Evolutionary conservation across 2,113 vertebrate genomes (phyloP), one percentile per base, ranked within the genome.

Genomic region (Chrysemys picta): DNA sequence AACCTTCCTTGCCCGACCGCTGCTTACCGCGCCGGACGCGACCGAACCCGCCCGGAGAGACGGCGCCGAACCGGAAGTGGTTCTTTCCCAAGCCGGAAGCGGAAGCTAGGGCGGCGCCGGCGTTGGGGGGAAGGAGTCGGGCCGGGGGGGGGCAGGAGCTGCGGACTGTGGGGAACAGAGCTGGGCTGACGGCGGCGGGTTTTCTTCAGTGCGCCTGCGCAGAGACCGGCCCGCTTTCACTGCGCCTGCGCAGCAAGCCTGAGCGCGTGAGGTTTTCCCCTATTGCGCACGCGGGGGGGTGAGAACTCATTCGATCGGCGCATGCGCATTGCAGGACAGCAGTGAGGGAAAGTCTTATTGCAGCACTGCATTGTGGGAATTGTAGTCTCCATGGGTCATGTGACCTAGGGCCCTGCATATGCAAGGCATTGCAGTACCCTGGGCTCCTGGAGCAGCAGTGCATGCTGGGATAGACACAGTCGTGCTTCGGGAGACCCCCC

Each of bases 311-410:
- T 25, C 42, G 13, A 14, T 13, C 11, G 29, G 10, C 75, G 24
- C 24, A 27, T 14, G 22, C 42, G 75, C 75, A 25, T 42, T 47
- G 27, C 7, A 27, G 45, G 42, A 11, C 8, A 9, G 16, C 10
- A 7, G 5, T 5, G n/a, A 10, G 11, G 25, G 27, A 8, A 8
- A 3, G 8, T 21, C 8, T 35, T 1, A 2, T 5, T 69, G 35
- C 16, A 69, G 35, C 19, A 22, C 65, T 72, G 65, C 4, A 72
- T 72, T 9, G 8, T 72, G 65, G 65, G 65, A 69, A 69, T 69
- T 69, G 65, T 38, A 72, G 65, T 72, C 35, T 38, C 16, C 17
- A 21, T 10, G 65, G 4, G 17, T 38, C 65, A 72, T 38, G 8
- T 72, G 65, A 22, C n/a, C n/a, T 38, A 35, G 9, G 16, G 4